Evolutionary conservation across 2,888 invertebrate species (phyloP), one percentile per base, ranked within the genome.

Genomic region (Tridacna gigas): DNA sequence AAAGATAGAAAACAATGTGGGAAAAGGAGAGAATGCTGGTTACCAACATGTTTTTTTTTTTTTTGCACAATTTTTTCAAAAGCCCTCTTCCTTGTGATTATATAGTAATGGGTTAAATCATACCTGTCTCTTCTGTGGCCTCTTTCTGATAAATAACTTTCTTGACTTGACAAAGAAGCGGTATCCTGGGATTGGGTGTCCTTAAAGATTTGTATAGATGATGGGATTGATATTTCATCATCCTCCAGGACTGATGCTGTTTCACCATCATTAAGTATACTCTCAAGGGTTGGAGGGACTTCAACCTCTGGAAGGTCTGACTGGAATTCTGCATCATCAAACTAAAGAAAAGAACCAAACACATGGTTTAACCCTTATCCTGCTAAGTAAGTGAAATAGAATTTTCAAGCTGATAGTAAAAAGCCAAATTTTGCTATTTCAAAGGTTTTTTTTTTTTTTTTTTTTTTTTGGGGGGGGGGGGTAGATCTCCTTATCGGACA

Each of bases 271-370:
- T 97, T 97, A 71, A 97, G 95, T 91, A 97, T 97, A 93, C 97
- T 97, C 94, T 97, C 97, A 90, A 98, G 95, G 0, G 97, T 97
- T 22, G 97, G 97, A 86, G 97, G 96, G 88, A 96, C 96, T 82
- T 96, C 97, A 80, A 97, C 96, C n/a, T 97, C 96, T 69, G 97
- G 97, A 92, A 97, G 96, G 89, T 97, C 97, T 95, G 86, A 86
- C 61, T 84, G 82, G 67, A 97, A 97, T 94, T 97, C 97, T 74
- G 96, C 96, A 95, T 97, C 97, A 94, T 97, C 97, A 89, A 97
- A 95, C 97, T 97, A 91, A 78, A 96, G 95, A 0, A n/a, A 47
- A 73, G 37, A 37, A 37, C 7, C 37, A 74, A 69, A 60, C 60
- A 60, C 18, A 60, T 4, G n/a, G n/a, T n/a, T n/a, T n/a, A n/a